These are phyloP conservation scores for Eupsilia transversa DNA, from an alignment of 2,888 invertebrate genomes.

Conservation along the genomic window DNA sequence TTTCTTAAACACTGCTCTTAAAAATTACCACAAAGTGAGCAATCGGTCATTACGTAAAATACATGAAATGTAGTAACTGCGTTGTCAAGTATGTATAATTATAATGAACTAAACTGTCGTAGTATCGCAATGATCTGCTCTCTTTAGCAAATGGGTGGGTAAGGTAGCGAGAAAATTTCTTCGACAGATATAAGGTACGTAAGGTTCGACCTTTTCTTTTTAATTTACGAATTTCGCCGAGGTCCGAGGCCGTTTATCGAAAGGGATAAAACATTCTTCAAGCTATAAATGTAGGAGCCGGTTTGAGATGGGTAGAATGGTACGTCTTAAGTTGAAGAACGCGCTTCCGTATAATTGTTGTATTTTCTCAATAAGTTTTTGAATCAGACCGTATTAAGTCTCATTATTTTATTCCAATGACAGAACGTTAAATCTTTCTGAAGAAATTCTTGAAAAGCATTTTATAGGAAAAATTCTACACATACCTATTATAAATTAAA, in stretches of 20 bases:
- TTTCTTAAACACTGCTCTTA: slow-evolving; percentile 39
- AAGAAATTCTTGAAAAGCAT: background rate
- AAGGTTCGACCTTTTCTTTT: slow-evolving; percentile 22
- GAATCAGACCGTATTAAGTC: background rate
- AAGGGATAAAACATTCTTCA: slow-evolving; percentile 18
- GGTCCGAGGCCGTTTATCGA: slow-evolving; percentile 14
- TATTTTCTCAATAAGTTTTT: background rate
- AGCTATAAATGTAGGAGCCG: slow-evolving; percentile 26
- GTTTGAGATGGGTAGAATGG: slow-evolving; percentile 21
- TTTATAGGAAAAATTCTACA: background rate
- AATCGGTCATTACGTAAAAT: slow-evolving; percentile 36
- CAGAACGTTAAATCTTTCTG: too few relatives aligned
- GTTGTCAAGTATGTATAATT: slow-evolving; percentile 37
- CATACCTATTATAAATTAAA: too few relatives aligned
- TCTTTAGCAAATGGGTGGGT: slow-evolving; percentile 71
- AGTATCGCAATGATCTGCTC: slow-evolving; percentile 75
- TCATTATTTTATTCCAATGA: background rate
- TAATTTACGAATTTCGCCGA: slow-evolving; percentile 25
- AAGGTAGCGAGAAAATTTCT: slow-evolving; percentile 8
- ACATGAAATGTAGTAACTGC: slow-evolving; percentile 23
- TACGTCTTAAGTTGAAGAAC: background rate
- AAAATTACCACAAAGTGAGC: slow-evolving; percentile 39
- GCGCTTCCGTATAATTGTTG: slow-evolving; percentile 15
- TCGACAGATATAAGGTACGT: background rate
- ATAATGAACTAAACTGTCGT: slow-evolving; percentile 25